Conservation (phyloP, 2,797 vertebrate genomes). For the Aeoliscus strigatus region DNA sequence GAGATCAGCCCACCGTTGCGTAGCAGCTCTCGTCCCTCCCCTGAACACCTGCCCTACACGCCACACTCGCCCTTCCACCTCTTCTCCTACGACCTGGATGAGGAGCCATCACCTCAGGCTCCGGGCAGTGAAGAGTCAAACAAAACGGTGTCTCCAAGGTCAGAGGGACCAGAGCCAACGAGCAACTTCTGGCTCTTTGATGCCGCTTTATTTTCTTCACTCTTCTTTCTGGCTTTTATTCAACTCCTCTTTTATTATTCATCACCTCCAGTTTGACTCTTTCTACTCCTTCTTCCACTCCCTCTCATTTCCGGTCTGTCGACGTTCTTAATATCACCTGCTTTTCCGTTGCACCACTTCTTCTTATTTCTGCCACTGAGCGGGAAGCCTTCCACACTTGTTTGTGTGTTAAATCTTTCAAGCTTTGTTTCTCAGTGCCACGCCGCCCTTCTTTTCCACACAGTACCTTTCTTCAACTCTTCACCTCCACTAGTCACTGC, state of each 20-base stretch:
- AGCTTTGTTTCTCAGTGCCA: slow-evolving; percentile 15
- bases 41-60: slow-evolving; percentile 83
- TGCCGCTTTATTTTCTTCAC: slow-evolving; percentile 20
- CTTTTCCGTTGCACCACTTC: slow-evolving; percentile 10
- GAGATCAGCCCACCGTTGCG: slow-evolving; percentile 78
- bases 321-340: slow-evolving; percentile 16
- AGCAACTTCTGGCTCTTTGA: slow-evolving; percentile 7
- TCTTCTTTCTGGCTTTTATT: slow-evolving; percentile 23
- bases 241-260: slow-evolving; percentile 23
- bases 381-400: slow-evolving; percentile 1
- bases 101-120: slow-evolving; percentile 62
- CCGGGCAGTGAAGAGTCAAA: slow-evolving; percentile 33
- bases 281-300: slow-evolving; percentile 21
- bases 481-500: slow-evolving; percentile 1
- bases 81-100: slow-evolving; percentile 91
- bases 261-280: slow-evolving; percentile 18
- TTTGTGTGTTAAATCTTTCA: slow-evolving; percentile 5
- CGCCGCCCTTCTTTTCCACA: slow-evolving; percentile 7
- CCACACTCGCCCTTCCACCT: slow-evolving; percentile 93
- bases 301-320: too few relatives aligned
- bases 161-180: slow-evolving; percentile 35
- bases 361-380: slow-evolving; percentile 6
- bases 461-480: slow-evolving; percentile 1
- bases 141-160: slow-evolving; percentile 46
- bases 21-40: slow-evolving; percentile 63